A percentile compares a stretch with the other conserved stretches of the same genome.
Evolutionary conservation across 2,113 vertebrate species (phyloP).

Genomic region (Anthoscopus minutus): DNA sequence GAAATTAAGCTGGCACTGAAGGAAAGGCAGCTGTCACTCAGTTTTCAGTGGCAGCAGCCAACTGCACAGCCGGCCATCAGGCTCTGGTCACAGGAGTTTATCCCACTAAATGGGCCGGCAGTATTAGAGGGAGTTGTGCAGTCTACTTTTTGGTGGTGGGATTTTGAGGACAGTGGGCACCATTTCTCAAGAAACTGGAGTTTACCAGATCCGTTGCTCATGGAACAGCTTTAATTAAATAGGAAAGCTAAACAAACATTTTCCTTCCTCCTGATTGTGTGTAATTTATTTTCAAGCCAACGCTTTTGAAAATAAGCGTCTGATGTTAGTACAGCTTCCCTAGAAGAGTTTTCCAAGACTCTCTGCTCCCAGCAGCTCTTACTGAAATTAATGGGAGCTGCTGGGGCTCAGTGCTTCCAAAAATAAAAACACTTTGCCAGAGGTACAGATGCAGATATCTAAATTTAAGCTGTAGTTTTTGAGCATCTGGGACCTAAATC

Average conservation of each 20-base stretch:
- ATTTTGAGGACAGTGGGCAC: background rate
- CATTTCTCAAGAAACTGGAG: background rate
- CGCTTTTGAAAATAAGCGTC: constrained; percentile 33
- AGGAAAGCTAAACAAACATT: constrained; percentile 43
- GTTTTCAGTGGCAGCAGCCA: background rate
- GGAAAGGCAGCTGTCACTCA: constrained; percentile 14
- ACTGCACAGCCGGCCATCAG: background rate
- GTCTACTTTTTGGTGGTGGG: background rate
- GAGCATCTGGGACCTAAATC: constrained; percentile 31
- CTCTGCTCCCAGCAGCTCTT: constrained; percentile 24
- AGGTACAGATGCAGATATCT: constrained; percentile 42
- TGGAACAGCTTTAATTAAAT: background rate
- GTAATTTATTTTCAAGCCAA: constrained; percentile 45
- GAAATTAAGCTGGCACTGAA: background rate
- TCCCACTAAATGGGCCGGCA: background rate
- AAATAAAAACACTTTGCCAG: constrained; percentile 47
- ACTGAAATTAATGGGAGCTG: constrained; percentile 45
- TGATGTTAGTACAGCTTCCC: constrained; percentile 50
- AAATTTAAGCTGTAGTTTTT: constrained; percentile 42
- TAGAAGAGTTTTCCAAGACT: constrained; percentile 47
- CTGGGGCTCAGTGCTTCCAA: constrained; percentile 31
- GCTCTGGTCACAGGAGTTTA: background rate
- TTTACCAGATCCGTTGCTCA: constrained; percentile 14
- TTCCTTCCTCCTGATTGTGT: constrained; percentile 39
- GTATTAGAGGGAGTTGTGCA: background rate